Base-by-base conservation (phyloP, 2,113 vertebrate genomes). In the Dicerorhinus sumatrensis region DNA sequence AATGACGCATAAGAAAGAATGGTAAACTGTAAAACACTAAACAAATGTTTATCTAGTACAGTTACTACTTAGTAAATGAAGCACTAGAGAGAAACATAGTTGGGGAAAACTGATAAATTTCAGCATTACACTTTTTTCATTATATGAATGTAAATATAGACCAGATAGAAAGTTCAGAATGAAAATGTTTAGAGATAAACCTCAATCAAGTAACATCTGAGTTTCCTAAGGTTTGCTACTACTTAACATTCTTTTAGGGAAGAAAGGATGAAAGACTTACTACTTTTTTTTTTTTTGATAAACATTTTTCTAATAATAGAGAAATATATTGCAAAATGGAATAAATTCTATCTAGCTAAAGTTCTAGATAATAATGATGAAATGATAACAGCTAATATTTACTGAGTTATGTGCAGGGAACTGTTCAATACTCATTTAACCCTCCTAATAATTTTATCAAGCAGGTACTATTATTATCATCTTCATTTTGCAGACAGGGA, bases 61-160 rank as follows among this genome's bases (percentile, higher is more conserved):
- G 20, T 77, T 76, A 63, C 46, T 91, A 88, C 29, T 83, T 23
- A 94, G 67, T 92, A 94, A 77, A 92, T 42, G 21, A 97, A 70
- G 46, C 69, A 77, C 23, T 86, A 48, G 27, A 81, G n/a, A 90
- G n/a, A 20, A 33, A 83, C 2, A 80, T 36, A 91, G 27, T 56
- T 56, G 3, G 29, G 36, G 39, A 67, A 67, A 87, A n/a, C 8
- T 36, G 9, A 84, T 80, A 84, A 58, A 73, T 51, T 67, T 89
- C 91, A 73, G 11, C 33, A 63, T 81, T 51, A 69, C 12, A 70
- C 20, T 39, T 54, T 85, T 83, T 80, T 65, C 29, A 75, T 89
- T 67, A 77, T 62, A 93, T 62, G 39, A 62, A 75, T 89, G 36
- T 69, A 48, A 89, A 88, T 82, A 87, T 13, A 92, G 58, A 67